Evolutionary conservation across 2,113 vertebrate genomes (phyloP).

Genomic region (Phaethon lepturus): DNA sequence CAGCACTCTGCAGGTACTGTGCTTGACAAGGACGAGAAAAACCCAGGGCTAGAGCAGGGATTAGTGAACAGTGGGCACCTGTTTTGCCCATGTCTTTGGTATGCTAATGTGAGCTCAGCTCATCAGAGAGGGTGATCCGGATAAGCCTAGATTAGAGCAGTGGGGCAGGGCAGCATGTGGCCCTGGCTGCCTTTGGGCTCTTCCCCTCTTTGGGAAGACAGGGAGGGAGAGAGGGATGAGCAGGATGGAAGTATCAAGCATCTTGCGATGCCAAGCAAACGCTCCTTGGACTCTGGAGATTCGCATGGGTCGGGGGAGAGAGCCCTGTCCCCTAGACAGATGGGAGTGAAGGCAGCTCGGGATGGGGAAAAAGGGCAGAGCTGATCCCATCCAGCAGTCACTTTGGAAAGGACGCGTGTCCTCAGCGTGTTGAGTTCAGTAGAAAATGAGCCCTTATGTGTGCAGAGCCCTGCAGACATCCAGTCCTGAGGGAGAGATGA

Average conservation of each 20-base stretch:
- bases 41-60: not conserved
- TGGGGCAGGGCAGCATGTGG: not conserved
- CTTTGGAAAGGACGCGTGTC: not conserved
- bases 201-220: not conserved
- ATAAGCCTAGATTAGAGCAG: not conserved
- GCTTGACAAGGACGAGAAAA: not conserved
- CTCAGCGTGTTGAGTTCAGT: not conserved
- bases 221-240: not conserved
- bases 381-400: not conserved
- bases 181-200: not conserved
- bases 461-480: not conserved
- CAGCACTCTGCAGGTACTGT: not conserved
- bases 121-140: not conserved
- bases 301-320: accelerated
- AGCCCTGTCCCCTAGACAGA: too few relatives aligned
- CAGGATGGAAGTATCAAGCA: not conserved
- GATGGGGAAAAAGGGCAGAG: not conserved
- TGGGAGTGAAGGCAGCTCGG: not conserved
- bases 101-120: not conserved
- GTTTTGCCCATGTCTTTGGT: not conserved
- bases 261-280: accelerated
- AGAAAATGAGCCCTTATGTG: accelerated
- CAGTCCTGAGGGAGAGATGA: not conserved
- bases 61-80: not conserved
- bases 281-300: not conserved